Base-by-base conservation (phyloP, 1,140 invertebrate species). In the Helicoverpa armigera region DNA sequence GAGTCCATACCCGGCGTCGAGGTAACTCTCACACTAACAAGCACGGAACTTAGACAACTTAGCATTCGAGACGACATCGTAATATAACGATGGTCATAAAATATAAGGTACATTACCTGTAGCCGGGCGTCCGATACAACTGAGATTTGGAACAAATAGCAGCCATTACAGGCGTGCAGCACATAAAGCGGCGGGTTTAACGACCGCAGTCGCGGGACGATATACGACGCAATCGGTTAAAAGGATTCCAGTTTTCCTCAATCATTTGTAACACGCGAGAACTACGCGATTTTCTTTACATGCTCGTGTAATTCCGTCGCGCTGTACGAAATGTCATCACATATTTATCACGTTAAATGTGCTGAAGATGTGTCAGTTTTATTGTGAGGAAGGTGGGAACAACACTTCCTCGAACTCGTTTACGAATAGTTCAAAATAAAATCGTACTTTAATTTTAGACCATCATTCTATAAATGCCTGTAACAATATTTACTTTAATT, bases 1-100 rank as follows among this genome's bases (percentile, higher is more conserved):
- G 79, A 89, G 3, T 29, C 84, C 2, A 86, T 89, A 31, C 88
- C 89, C 7, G 90, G 88, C 14, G 43, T 87, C 11, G 43, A 85
- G 83, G 87, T 88, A 60, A 60, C 11, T 10, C 23, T 29, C 18
- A 2, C 10, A 4, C 12, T 11, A 23, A 7, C 35, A 2, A 35
- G 3, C 35, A 3, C 23, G 23, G 23, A 23, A 23, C 23, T 23
- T 23, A 23, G 23, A 23, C 23, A 23, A 23, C 23, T 23, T 23
- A 53, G 51, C 51, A 53, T 3, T 53, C 51, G 12, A 54, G 13
- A 54, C 53, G 13, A 35, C 35, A 3, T 35, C 7, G 35, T 7
- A 35, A 35, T 35, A 35, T 35, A 35, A 35, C 7, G 35, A 35
- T 4, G 2, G 53, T 4, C 13, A 54, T 54, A 54, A 54, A 11